A percentile compares a stretch with the other conserved stretches of the same genome.
Conservation (phyloP, 2,888 invertebrate genomes). For the Phengaris alcon region DNA sequence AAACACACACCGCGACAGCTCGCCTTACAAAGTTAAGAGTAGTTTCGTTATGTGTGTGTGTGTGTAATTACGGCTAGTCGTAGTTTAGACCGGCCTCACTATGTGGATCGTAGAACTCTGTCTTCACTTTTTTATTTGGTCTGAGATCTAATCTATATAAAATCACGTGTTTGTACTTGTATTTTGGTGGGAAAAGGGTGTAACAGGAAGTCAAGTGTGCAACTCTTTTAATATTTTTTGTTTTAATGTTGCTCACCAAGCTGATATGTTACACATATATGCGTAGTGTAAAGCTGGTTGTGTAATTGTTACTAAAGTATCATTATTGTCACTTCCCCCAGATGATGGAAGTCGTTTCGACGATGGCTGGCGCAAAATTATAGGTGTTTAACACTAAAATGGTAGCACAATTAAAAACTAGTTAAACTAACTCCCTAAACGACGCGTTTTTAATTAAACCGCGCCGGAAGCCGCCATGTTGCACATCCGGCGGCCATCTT, state of each 20-base stretch:
- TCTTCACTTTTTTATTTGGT: too few species aligned
- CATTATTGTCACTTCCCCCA: conserved; percentile 19
- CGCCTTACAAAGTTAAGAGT: too few species aligned
- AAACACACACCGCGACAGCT: too few species aligned
- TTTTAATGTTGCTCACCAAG: not conserved
- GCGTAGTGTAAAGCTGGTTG: not conserved
- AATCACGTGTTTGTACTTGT: too few species aligned
- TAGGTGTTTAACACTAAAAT: conserved; percentile 36
- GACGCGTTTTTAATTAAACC: conserved; percentile 76
- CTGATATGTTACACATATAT: not conserved
- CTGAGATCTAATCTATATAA: too few species aligned
- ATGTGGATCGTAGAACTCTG: too few species aligned
- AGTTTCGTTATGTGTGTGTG: too few species aligned
- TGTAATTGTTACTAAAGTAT: not conserved
- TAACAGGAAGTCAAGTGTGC: not conserved
- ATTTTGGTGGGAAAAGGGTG: too few species aligned
- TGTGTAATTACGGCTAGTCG: too few species aligned
- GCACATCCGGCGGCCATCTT: conserved; percentile 71
- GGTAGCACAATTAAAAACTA: conserved; percentile 46
- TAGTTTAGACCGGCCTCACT: too few species aligned
- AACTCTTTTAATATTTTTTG: not conserved
- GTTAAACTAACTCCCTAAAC: conserved; percentile 50
- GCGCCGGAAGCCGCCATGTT: conserved; percentile 70
- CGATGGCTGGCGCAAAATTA: not conserved
- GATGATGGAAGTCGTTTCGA: not conserved